Evolutionary conservation across 1,140 invertebrate genomes (phyloP).

Genomic region (Goniozus legneri): DNA sequence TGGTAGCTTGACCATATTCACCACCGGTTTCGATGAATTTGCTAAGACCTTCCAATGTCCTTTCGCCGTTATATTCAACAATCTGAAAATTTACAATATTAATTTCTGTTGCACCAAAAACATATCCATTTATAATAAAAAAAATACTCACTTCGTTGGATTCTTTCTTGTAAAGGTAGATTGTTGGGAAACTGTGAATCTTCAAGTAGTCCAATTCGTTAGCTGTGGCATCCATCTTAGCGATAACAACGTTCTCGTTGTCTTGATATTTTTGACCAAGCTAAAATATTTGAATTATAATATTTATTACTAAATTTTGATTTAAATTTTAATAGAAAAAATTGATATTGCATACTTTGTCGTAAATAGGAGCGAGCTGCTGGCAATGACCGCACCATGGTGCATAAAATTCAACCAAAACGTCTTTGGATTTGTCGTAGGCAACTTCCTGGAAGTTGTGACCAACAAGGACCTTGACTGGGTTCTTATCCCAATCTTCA

Average conservation of each 20-base stretch:
- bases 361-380: constrained; percentile 93
- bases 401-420: constrained; percentile 98
- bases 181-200: constrained; percentile 93
- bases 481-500: constrained; percentile 94
- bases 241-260: constrained; percentile 82
- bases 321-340: constrained; percentile 9
- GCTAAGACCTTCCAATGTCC: constrained; percentile 88
- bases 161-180: constrained; percentile 91
- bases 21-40: constrained; percentile 88
- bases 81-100: constrained; percentile 52
- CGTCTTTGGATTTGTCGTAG: constrained; percentile 84
- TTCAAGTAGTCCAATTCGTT: constrained; percentile 96
- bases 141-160: constrained; percentile 74
- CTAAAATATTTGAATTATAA: constrained; percentile 42
- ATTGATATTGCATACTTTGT: constrained; percentile 52
- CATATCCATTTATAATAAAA: constrained; percentile 6
- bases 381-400: constrained; percentile 98
- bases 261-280: constrained; percentile 85
- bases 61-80: constrained; percentile 91
- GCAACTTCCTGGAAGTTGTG: constrained; percentile 96
- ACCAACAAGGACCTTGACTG: constrained; percentile 92
- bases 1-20: constrained; percentile 61
- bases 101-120: constrained; percentile 7
- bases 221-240: constrained; percentile 97
- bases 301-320: constrained; percentile 5